These are phyloP conservation scores for Leptopilina boulardi DNA, from an alignment of 1,140 invertebrate genomes.

Conservation along the genomic window DNA sequence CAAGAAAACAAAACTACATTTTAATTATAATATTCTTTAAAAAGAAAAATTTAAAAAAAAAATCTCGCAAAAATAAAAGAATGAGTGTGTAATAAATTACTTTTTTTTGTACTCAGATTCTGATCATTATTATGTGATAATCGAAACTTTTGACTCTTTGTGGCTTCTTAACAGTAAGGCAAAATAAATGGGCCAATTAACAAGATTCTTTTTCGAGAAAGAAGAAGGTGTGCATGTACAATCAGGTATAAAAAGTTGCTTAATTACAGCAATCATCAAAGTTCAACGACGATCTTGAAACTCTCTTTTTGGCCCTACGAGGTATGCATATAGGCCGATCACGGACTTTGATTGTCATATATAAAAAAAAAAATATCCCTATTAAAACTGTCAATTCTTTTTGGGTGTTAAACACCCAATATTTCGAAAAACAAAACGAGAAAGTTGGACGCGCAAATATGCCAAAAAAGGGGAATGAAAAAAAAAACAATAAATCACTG, in stretches of 20 bases:
- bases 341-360: background rate
- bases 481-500: background rate
- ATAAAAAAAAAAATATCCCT: background rate
- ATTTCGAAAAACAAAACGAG: background rate
- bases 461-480: no score
- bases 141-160: background rate
- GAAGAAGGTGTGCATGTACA: constrained; percentile 17
- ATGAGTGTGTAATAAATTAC: background rate
- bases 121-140: background rate
- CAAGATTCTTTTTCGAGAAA: constrained; percentile 4
- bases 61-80: background rate
- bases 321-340: background rate
- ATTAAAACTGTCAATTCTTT: background rate
- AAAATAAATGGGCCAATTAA: constrained; percentile 21
- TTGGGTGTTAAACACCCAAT: background rate
- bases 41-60: background rate
- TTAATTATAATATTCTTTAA: background rate
- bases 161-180: background rate
- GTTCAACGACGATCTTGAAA: constrained; percentile 25
- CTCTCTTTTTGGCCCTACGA: background rate
- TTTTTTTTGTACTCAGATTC: background rate
- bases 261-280: constrained; percentile 25
- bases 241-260: background rate
- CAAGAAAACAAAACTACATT: background rate
- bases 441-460: background rate